Conservation (phyloP, 2,797 vertebrate genomes). For the Poeciliopsis presidionis region DNA sequence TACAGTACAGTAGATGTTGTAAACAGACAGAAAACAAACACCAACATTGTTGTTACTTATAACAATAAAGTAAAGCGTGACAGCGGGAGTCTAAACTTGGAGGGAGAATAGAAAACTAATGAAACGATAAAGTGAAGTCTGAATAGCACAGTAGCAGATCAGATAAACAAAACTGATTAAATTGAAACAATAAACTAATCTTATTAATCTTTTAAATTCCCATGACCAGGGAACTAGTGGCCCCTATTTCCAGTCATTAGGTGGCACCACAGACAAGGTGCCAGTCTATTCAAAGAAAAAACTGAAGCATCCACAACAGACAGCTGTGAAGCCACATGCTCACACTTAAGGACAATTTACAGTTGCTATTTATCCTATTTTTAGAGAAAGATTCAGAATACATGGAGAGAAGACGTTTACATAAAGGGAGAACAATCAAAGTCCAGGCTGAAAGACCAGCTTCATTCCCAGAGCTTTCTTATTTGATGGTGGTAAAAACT, state of each 20-base stretch:
- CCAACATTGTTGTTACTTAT: neutral
- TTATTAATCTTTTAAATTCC: neutral
- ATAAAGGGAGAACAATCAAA: neutral
- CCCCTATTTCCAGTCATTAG: neutral
- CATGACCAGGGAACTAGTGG: neutral
- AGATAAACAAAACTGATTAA: neutral
- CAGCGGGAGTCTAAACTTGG: neutral
- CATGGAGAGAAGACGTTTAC: neutral
- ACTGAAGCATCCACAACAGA: neutral
- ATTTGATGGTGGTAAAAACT: neutral
- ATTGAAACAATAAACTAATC: neutral
- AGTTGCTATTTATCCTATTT: neutral
- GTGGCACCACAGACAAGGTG: neutral
- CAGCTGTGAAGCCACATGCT: neutral
- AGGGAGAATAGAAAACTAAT: neutral
- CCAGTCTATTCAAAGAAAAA: neutral
- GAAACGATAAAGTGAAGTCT: neutral
- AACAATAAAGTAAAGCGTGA: neutral
- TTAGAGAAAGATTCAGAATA: neutral
- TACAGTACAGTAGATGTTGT: neutral
- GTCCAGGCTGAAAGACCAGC: neutral
- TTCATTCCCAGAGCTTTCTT: neutral
- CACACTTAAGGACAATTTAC: neutral
- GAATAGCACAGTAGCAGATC: neutral
- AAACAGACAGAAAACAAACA: neutral